Percentiles rank a stretch among this genome's conserved stretches.
These are phyloP conservation scores for Sitobion miscanthi DNA, from an alignment of 1,140 invertebrate species.

Conservation along the genomic window DNA sequence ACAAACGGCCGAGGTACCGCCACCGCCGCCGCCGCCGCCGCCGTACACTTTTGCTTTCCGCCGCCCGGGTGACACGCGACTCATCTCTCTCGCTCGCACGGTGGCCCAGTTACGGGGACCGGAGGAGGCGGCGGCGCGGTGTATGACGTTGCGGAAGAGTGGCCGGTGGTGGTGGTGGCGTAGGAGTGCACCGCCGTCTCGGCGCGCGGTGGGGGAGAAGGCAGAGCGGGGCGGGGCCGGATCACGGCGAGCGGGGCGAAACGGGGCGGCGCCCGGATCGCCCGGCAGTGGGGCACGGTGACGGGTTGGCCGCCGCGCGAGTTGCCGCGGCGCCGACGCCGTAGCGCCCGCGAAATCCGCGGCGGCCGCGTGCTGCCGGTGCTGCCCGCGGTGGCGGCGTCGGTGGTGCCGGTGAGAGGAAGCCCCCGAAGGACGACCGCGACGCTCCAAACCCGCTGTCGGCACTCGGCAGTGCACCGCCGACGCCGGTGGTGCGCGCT, in stretches of 20 bases:
- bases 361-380: not conserved
- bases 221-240: not conserved
- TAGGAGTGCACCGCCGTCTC: not conserved
- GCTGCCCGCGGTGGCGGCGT: too few species aligned
- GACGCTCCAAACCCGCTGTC: not conserved
- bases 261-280: constrained; percentile 43
- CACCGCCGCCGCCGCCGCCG: not conserved
- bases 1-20: not conserved
- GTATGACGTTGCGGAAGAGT: too few species aligned
- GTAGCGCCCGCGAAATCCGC: not conserved
- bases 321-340: not conserved
- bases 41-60: constrained; percentile 52
- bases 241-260: not conserved
- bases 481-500: not conserved
- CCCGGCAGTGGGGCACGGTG: constrained; percentile 16
- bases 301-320: constrained; percentile 38
- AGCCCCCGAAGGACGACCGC: not conserved
- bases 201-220: not conserved
- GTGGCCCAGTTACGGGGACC: constrained; percentile 16
- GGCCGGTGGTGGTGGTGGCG: too few species aligned
- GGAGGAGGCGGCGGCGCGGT: not conserved
- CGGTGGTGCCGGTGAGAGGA: not conserved
- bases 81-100: constrained; percentile 27
- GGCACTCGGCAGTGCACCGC: not conserved
- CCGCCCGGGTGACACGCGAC: constrained; percentile 45